Base-by-base conservation (phyloP, 2,888 invertebrate species). In the Abrostola tripartita region DNA sequence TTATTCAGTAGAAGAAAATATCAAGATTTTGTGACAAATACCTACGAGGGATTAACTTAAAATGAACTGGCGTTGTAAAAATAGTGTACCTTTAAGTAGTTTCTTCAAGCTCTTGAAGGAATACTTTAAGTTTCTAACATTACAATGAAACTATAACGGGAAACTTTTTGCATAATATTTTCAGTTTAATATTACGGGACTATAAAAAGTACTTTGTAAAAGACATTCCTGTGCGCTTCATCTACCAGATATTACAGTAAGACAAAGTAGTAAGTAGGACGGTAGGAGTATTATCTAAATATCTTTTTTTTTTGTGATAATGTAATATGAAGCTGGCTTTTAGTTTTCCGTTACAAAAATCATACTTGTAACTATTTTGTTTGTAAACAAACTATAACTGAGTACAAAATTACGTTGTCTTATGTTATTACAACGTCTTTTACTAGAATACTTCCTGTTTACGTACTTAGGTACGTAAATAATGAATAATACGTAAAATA, bases 151-250 rank as follows among this genome's bases (percentile, higher is more conserved):
- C 9, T 47, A 24, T 24, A 24, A 47, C 9, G 9, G 8, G 14
- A 47, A 37, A 52, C 37, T 63, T 63, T 47, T 10, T 47, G 35
- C 44, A 63, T 70, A 53, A 44, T 40, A 53, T 61, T 66, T 51
- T 54, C 24, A 51, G 37, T 71, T 71, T 42, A 69, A 61, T 66
- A 69, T 71, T 24, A 70, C 44, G 44, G 52, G 24, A 47, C 44
- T 14, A 47, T 47, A 24, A 47, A 47, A 44, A 47, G 44, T 38
- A 38, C 41, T 63, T 47, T 38, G n/a, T 0, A 61, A 64, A 63
- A 68, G 44, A 55, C 55, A 37, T 64, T 38, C 35, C 14, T 50
- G 36, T 50, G 41, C 40, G 52, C 41, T 71, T 42, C 41, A 64
- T 54, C 52, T 24, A 36, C 64, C 47, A 55, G 67, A 41, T 63